These are phyloP conservation scores for Amorpha juglandis DNA, from an alignment of 2,888 invertebrate genomes.

Conservation along the genomic window DNA sequence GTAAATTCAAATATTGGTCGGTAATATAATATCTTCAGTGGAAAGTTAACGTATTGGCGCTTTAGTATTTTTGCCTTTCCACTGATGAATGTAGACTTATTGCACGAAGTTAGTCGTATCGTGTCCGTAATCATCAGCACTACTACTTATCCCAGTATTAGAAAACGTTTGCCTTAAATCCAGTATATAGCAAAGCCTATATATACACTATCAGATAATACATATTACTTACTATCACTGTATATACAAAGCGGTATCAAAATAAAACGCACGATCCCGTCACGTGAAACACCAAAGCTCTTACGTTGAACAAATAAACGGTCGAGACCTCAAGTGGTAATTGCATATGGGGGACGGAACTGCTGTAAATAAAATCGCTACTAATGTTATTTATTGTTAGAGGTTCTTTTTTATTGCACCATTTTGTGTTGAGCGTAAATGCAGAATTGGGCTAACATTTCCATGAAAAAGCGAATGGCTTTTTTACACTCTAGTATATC, in stretches of 20 bases:
- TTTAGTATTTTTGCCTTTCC: no score
- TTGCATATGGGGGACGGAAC: conserved; percentile 43
- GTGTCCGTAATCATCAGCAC: no score
- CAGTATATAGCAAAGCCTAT: no score
- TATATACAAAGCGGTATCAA: neutral
- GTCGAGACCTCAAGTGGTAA: conserved; percentile 43
- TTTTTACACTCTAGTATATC: neutral
- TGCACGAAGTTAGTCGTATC: no score
- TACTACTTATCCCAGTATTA: no score
- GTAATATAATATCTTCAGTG: no score
- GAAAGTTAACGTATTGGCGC: no score
- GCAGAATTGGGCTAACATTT: conserved; percentile 4
- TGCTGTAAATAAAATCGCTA: conserved; percentile 40
- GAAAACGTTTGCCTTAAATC: no score
- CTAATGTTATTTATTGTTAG: conserved; percentile 28
- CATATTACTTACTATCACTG: no score
- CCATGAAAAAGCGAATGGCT: conserved; percentile 15
- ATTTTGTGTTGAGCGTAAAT: conserved; percentile 23
- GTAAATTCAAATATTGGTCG: no score
- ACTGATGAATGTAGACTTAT: no score
- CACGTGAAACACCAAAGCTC: conserved; percentile 14
- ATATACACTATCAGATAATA: no score
- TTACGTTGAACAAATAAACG: conserved; percentile 50
- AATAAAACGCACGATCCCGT: neutral
- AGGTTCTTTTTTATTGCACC: conserved; percentile 26